These are phyloP conservation scores for Helicoverpa assulta DNA, from an alignment of 2,888 invertebrate species.

Conservation along the genomic window DNA sequence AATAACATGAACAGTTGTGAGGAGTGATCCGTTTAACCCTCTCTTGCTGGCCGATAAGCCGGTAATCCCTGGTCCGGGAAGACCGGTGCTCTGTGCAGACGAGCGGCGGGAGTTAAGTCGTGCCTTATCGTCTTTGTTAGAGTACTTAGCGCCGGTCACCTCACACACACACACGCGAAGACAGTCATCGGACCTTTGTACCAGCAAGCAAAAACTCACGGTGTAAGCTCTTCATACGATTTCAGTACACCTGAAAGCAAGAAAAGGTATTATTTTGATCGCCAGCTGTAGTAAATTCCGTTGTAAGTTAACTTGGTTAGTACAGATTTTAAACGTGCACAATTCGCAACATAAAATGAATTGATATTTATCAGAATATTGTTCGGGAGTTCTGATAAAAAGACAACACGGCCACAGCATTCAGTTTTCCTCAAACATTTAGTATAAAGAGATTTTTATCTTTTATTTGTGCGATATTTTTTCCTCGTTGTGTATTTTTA, in stretches of 20 bases:
- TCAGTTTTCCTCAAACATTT: slow-evolving; percentile 25
- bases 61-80: slow-evolving; percentile 31
- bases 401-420: slow-evolving; percentile 8
- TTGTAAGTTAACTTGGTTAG: not conserved
- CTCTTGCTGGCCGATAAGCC: slow-evolving; percentile 24
- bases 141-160: slow-evolving; percentile 10
- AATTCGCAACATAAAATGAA: slow-evolving; percentile 1
- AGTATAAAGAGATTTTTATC: slow-evolving; percentile 38
- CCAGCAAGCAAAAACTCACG: not conserved
- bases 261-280: not conserved
- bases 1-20: slow-evolving; percentile 6
- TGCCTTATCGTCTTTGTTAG: slow-evolving; percentile 44
- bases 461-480: slow-evolving; percentile 42
- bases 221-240: not conserved
- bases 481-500: slow-evolving; percentile 51
- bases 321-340: not conserved
- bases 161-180: not conserved
- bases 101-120: slow-evolving; percentile 3
- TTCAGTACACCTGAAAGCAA: not conserved
- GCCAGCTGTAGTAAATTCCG: too few species aligned
- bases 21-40: slow-evolving; percentile 23
- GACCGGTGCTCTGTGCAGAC: slow-evolving; percentile 22
- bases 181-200: not conserved
- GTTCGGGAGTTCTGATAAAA: slow-evolving; percentile 9
- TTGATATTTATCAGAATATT: not conserved